Conservation (phyloP, 2,888 invertebrate species). For the Tenthredo livida region DNA sequence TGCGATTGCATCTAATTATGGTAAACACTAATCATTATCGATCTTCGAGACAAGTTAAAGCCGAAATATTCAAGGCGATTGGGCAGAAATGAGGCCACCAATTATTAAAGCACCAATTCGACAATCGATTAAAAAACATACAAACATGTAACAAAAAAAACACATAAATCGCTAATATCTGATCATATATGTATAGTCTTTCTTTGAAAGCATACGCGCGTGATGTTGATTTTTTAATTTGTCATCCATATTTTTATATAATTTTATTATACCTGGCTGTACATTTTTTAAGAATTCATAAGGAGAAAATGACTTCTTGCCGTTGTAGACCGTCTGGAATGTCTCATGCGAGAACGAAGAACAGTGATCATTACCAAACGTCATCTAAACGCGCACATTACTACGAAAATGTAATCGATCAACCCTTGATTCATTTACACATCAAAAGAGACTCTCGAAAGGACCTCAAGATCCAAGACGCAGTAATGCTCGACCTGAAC, state of each 20-base stretch:
- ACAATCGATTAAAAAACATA: too few species aligned
- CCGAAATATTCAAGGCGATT: not conserved
- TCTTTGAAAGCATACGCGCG: not conserved
- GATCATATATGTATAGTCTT: not conserved
- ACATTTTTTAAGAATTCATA: not conserved
- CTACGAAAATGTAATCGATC: constrained; percentile 57
- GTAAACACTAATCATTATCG: not conserved
- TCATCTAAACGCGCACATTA: constrained; percentile 59
- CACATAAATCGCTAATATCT: not conserved
- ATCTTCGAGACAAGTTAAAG: not conserved
- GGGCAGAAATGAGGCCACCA: not conserved
- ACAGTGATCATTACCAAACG: constrained; percentile 54
- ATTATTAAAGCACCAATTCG: too few species aligned
- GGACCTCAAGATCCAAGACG: constrained; percentile 51
- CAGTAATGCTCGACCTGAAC: constrained; percentile 39
- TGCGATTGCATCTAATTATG: not conserved
- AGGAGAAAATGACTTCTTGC: constrained; percentile 6
- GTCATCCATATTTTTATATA: not conserved
- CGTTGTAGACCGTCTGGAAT: constrained; percentile 1
- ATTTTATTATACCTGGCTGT: not conserved
- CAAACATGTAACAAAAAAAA: too few species aligned
- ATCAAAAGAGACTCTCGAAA: constrained; percentile 51
- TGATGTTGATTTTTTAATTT: not conserved
- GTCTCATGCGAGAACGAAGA: not conserved
- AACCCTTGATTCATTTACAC: constrained; percentile 54